Evolutionary conservation across 2,113 vertebrate genomes (phyloP).

Genomic region (Diglossa brunneiventris): DNA sequence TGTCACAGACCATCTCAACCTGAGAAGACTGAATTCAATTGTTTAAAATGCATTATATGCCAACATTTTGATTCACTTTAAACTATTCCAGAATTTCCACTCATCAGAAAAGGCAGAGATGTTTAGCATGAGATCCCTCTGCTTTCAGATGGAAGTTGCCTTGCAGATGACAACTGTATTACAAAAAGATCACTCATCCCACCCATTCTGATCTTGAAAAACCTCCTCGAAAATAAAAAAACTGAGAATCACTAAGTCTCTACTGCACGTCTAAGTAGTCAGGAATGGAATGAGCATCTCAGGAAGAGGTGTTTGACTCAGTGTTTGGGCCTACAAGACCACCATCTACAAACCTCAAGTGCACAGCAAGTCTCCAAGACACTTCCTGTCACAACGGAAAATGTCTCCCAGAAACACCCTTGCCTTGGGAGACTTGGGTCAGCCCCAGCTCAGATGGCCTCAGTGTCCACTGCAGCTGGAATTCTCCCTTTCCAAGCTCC

Average conservation of each 20-base stretch:
- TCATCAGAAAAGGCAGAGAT: neutral
- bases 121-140: neutral
- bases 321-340: neutral
- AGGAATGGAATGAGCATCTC: neutral
- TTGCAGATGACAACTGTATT: neutral
- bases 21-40: neutral
- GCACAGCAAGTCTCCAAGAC: neutral
- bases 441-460: neutral
- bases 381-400: neutral
- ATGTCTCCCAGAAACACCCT: neutral
- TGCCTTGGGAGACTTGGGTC: neutral
- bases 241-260: neutral
- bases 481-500: neutral
- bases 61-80: neutral
- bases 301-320: neutral
- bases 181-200: neutral
- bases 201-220: neutral
- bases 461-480: neutral
- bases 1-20: neutral
- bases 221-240: neutral
- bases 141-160: neutral
- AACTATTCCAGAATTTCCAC: neutral
- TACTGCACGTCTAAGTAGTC: neutral
- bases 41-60: neutral
- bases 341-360: neutral